A percentile compares a stretch with the other conserved stretches of the same genome.
phyloP scores from a whole-genome alignment of 2,888 invertebrate species.

The Nineta flava region DNA sequence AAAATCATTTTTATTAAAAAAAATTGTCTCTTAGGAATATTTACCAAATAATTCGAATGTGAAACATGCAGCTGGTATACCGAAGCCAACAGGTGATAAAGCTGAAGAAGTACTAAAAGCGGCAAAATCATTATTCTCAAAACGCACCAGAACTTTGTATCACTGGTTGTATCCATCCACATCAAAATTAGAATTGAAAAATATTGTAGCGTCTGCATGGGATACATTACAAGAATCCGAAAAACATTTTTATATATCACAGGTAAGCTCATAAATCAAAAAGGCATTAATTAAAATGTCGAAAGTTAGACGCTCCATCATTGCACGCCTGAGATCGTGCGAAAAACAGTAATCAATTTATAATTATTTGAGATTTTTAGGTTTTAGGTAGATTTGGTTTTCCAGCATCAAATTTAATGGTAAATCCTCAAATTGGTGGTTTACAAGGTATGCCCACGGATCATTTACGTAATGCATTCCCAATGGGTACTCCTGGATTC shows the following conservation, averaged over 20 bases:
- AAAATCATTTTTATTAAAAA: background rate
- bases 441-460: conserved; percentile 17
- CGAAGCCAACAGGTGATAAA: conserved; percentile 6
- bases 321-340: no score
- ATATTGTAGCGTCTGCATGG: conserved; percentile 26
- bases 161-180: conserved; percentile 31
- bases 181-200: conserved; percentile 26
- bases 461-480: background rate
- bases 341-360: background rate
- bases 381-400: conserved; percentile 27
- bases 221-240: conserved; percentile 24
- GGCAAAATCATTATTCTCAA: conserved; percentile 29
- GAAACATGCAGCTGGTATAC: conserved; percentile 1
- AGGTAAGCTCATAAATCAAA: conserved; percentile 19
- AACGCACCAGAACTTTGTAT: conserved; percentile 28
- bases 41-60: background rate
- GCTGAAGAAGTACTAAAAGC: conserved; percentile 24
- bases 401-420: conserved; percentile 25
- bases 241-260: conserved; percentile 30
- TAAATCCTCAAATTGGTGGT: conserved; percentile 27
- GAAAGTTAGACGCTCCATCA: background rate
- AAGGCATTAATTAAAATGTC: background rate
- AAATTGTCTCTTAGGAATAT: background rate
- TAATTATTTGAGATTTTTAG: conserved; percentile 13
- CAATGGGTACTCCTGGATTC: background rate